phyloP scores from a whole-genome alignment of 2,797 vertebrate genomes.

The Cheirogaleus major region DNA sequence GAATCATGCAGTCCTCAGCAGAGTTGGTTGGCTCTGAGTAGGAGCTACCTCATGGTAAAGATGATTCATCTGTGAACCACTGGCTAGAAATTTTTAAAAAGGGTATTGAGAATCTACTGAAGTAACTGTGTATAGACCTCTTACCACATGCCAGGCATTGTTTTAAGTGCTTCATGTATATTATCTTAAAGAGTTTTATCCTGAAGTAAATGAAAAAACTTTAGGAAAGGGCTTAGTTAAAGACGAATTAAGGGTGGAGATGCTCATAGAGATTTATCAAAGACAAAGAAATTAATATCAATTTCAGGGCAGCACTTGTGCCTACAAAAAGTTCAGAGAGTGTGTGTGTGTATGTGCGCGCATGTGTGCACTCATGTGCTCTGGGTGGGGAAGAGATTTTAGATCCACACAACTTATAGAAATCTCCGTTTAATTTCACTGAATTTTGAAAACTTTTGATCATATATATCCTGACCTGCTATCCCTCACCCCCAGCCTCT shows the following conservation, averaged over 20 bases:
- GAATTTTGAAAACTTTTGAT: slow-evolving; percentile 3
- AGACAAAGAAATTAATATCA: slow-evolving; percentile 22
- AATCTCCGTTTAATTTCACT: slow-evolving; percentile 5
- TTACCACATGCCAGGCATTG: neutral
- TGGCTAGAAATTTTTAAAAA: slow-evolving; percentile 35
- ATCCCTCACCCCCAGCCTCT: neutral
- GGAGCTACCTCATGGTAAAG: slow-evolving; percentile 20
- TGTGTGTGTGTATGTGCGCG: neutral
- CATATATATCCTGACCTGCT: neutral
- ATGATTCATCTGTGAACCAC: slow-evolving; percentile 48
- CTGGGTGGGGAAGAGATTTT: neutral
- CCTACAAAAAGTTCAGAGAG: neutral
- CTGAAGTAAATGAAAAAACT: neutral
- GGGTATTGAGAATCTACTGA: neutral
- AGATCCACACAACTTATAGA: neutral
- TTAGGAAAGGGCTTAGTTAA: neutral
- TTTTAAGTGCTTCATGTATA: slow-evolving; percentile 1
- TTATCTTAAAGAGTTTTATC: slow-evolving; percentile 46
- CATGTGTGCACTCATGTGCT: accelerated
- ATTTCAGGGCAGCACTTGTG: neutral
- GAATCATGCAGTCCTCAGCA: slow-evolving; percentile 9
- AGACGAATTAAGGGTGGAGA: neutral
- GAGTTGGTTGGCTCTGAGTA: neutral
- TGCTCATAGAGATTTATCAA: neutral
- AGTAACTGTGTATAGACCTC: neutral